phyloP scores from a whole-genome alignment of 2,797 vertebrate genomes.

The Acomys russatus region DNA sequence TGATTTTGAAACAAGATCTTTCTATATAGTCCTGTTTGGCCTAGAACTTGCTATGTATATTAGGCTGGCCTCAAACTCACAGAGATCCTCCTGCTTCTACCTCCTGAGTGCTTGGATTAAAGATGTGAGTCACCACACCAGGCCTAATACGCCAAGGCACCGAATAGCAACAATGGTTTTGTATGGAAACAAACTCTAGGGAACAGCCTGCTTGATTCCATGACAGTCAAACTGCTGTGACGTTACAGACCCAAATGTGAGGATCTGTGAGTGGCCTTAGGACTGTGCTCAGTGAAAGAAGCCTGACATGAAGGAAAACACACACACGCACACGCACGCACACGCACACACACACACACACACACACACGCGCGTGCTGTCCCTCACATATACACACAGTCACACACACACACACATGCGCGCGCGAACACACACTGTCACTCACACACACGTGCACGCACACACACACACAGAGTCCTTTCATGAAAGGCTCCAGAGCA shows the following conservation, averaged over 20 bases:
- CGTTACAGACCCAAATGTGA: neutral
- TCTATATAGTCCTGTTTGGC: neutral
- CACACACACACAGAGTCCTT: fast-evolving
- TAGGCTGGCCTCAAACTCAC: neutral
- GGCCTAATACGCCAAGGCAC: neutral
- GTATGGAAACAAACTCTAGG: neutral
- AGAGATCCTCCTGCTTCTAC: neutral
- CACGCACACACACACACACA: fast-evolving
- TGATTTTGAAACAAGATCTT: neutral
- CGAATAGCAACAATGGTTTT: too few species aligned
- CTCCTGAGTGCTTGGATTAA: neutral
- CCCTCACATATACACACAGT: neutral
- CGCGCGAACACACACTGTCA: neutral
- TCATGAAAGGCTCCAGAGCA: neutral
- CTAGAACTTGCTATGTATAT: neutral
- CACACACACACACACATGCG: neutral
- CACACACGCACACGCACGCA: neutral
- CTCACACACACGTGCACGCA: neutral
- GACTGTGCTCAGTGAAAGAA: fast-evolving
- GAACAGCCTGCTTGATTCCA: neutral
- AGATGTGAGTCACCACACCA: neutral
- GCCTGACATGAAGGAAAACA: neutral
- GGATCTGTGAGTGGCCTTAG: neutral
- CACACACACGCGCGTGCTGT: too few species aligned
- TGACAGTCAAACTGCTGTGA: fast-evolving